Percentiles rank a stretch among this genome's conserved stretches.
Evolutionary conservation across 1,140 invertebrate species (phyloP).

Genomic region (Pachypeltis micranthus): DNA sequence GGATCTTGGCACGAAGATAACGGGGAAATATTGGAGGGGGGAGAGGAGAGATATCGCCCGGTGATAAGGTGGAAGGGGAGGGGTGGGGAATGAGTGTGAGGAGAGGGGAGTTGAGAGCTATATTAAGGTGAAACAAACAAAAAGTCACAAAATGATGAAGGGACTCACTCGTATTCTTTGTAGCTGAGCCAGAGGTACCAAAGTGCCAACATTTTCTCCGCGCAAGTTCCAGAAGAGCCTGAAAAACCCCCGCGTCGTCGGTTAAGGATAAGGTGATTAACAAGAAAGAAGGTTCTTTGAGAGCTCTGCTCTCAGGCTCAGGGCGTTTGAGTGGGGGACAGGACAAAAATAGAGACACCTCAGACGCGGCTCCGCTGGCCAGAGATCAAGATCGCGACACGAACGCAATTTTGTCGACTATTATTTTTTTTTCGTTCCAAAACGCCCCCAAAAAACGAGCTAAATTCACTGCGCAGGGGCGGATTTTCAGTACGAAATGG

Average conservation of each 20-base stretch:
- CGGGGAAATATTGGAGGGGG: neutral
- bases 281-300: neutral
- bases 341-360: neutral
- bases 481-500: too few relatives aligned
- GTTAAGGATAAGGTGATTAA: neutral
- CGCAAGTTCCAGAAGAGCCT: neutral
- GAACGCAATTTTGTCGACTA: too few relatives aligned
- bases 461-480: too few relatives aligned
- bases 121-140: neutral
- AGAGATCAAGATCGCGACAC: neutral
- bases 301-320: neutral
- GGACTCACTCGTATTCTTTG: constrained; percentile 18
- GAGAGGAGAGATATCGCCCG: neutral
- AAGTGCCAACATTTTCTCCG: constrained; percentile 14
- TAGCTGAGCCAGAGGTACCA: constrained; percentile 18
- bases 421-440: too few relatives aligned
- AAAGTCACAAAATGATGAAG: constrained; percentile 2
- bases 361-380: neutral
- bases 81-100: neutral
- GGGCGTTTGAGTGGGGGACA: neutral
- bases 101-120: neutral
- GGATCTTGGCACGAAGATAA: neutral
- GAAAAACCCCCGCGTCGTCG: neutral
- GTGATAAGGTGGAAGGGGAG: neutral
- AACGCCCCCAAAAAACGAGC: too few relatives aligned